Conservation (phyloP, 2,113 vertebrate genomes). For the Lethenteron reissneri region DNA sequence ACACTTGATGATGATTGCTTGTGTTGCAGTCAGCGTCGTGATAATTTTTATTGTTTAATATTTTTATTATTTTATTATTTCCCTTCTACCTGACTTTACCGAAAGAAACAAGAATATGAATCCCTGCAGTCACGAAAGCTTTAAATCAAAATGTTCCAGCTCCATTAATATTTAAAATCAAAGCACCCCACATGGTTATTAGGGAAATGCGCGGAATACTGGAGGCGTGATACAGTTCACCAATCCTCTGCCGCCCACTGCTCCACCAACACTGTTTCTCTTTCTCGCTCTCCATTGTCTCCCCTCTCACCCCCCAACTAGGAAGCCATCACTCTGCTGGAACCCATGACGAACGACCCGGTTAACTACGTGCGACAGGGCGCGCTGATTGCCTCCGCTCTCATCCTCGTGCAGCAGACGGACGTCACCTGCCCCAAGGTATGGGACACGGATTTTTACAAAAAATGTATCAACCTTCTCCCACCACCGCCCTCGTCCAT, state of each 20-base stretch:
- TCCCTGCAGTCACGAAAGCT: no score
- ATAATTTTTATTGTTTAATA: no score
- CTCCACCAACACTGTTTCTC: neutral
- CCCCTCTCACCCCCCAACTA: conserved; percentile 14
- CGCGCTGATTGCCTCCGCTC: conserved; percentile 77
- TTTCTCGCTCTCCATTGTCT: conserved; percentile 9
- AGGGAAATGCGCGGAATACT: neutral
- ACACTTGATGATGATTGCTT: no score
- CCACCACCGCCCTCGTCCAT: no score
- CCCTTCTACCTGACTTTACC: no score
- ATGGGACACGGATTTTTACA: conserved; percentile 10
- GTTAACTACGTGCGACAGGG: conserved; percentile 95
- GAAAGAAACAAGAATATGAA: no score
- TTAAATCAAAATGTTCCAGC: no score
- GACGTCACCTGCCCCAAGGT: conserved; percentile 96
- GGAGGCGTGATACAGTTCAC: neutral
- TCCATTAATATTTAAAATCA: no score
- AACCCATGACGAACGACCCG: conserved; percentile 96
- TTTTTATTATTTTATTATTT: no score
- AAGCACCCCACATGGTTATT: no score
- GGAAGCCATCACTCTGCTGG: conserved; percentile 93
- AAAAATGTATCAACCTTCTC: no score
- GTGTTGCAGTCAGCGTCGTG: no score
- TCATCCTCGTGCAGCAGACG: conserved; percentile 95
- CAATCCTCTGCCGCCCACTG: neutral